Base-by-base conservation (phyloP, 2,797 vertebrate genomes). In the Hybognathus amarus region DNA sequence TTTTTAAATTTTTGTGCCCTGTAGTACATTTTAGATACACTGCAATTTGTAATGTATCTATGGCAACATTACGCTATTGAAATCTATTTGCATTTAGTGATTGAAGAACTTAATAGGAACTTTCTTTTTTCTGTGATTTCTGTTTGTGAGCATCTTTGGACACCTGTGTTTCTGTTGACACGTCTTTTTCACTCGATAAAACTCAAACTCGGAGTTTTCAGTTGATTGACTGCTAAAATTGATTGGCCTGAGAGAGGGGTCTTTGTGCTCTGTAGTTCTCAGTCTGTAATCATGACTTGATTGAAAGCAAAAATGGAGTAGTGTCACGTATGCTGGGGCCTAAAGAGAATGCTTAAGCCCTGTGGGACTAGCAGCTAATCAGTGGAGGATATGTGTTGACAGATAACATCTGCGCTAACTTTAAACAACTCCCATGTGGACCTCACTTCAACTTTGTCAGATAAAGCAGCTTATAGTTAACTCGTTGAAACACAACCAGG, bases 221-320 rank as follows among this genome's bases (percentile, higher is more conserved):
- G 52, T 17, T 84, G 79, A 83, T 80, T 73, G 86, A 70, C 78
- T 69, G 64, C 18, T 40, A 4, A 33, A 33, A 73, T 74, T 84
- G 68, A 82, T 84, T 70, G 63, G 84, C 24, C 38, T 24, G 70
- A 50, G 70, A 40, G 66, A 69, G 15, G 38, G 64, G 69, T 86
- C 71, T 69, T 69, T 69, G 70, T 80, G 69, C 47, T 83, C 63
- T 73, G 52, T 82, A 50, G 38, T 68, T 36, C 74, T 8, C 68
- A 75, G 56, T 47, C 64, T 81, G 47, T 77, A 83, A 85, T 88
- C 84, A 87, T 15, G 12, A 36, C 79, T 79, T 61, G 70, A 86
- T 52, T 84, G 75, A 86, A 84, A 84, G 82, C 71, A 66, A 47
- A 77, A 76, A 82, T 42, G 42, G 40, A 47, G 73, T 77, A 56